Evolutionary conservation across 1,140 invertebrate species (phyloP).

Genomic region (Eupristina koningsbergeri): DNA sequence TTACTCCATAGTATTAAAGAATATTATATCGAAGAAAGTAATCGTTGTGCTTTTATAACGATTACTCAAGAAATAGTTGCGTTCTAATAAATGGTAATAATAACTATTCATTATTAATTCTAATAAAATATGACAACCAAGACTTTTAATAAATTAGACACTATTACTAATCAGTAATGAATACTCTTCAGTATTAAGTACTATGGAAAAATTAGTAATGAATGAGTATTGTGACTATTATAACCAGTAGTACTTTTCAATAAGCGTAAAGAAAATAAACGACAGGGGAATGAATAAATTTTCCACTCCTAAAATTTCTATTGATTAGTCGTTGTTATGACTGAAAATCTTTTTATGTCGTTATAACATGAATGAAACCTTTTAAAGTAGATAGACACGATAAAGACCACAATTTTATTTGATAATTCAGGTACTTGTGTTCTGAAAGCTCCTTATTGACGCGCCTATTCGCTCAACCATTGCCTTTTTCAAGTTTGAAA

Average conservation of each 20-base stretch:
- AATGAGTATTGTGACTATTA: not conserved
- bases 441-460: slow-evolving; percentile 30
- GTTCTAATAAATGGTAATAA: not conserved
- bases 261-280: not conserved
- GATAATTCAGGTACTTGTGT: slow-evolving; percentile 27
- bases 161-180: not conserved
- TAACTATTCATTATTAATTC: not conserved
- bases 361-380: not conserved
- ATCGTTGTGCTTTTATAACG: slow-evolving; percentile 5
- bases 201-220: not conserved
- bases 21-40: slow-evolving; percentile 2
- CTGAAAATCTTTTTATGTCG: slow-evolving; percentile 29
- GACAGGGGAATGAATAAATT: slow-evolving; percentile 15
- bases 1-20: not conserved
- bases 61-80: not conserved
- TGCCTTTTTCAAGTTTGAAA: slow-evolving; percentile 45
- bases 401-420: slow-evolving; percentile 20
- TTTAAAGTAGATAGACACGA: not conserved
- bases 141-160: not conserved
- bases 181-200: slow-evolving; percentile 13
- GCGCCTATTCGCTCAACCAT: not conserved
- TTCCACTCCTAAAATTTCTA: slow-evolving; percentile 40
- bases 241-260: slow-evolving; percentile 42
- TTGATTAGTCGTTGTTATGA: slow-evolving; percentile 42
- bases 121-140: not conserved